Evolutionary conservation across 23 tunicate species (phyloP), one percentile per base, ranked within the genome.

Genomic region (Trididemnum nubilum): DNA sequence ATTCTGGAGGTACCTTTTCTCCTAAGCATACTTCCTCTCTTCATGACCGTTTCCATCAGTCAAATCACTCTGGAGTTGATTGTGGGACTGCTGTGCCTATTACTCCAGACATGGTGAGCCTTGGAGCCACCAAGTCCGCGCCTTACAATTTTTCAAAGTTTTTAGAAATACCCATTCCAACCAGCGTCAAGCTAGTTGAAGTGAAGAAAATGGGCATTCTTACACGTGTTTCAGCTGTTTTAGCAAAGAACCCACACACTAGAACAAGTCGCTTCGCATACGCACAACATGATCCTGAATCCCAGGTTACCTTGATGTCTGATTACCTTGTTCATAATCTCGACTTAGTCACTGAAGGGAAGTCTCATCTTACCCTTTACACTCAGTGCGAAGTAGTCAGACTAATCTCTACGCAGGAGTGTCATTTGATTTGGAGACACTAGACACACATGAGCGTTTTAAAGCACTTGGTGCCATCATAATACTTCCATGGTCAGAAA

Each of bases 11-110:
- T 18, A 63, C 28, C 69, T 21, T 63, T 21, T 15, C 69, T 18
- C 69, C 25, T 23, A 63, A 63, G 27, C 69, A 63, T 63, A 63
- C 69, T 63, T 15, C 69, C 28, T 63, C 69, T 18, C 69, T 63
- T 4, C 69, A 63, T 23, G 69, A 63, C 4, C 28, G 19, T 4
- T 63, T 18, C 23, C 25, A 63, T 19, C 19, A 21, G 27, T 63
- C 69, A 49, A 49, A 18, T 49, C 57, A 49, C 57, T 18, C 57
- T 9, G 57, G 57, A 49, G 57, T 9, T 12, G 57, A 12, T 12
- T 49, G 12, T 49, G 57, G 57, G 57, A n/a, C n/a, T n/a, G n/a
- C n/a, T n/a, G n/a, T n/a, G n/a, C n/a, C n/a, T n/a, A n/a, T n/a
- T n/a, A n/a, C n/a, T n/a, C n/a, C n/a, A n/a, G n/a, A n/a, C n/a